Conservation (phyloP, 2,113 vertebrate species). For the Telmatochromis sp. region DNA sequence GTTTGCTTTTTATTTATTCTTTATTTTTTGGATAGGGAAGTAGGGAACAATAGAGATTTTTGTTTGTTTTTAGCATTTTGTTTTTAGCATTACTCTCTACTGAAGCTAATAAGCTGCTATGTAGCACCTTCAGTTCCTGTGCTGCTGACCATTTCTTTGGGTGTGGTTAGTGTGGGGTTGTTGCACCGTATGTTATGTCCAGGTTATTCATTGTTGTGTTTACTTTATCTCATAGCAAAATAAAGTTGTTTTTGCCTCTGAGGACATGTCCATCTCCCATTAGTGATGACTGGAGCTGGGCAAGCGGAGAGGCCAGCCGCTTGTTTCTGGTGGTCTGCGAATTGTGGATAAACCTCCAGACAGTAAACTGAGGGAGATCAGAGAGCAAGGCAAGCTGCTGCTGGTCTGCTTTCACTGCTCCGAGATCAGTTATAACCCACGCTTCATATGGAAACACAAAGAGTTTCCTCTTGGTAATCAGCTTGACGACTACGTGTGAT, state of each 20-base stretch:
- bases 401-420: not conserved
- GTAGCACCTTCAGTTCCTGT: not conserved
- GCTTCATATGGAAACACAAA: not conserved
- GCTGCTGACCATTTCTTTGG: not conserved
- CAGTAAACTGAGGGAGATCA: not conserved
- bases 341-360: not conserved
- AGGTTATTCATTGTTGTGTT: not conserved
- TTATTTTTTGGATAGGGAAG: not conserved
- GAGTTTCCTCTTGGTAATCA: not conserved
- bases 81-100: not conserved
- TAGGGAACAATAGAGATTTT: fast-evolving
- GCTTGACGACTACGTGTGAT: not conserved
- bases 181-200: not conserved
- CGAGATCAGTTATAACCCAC: not conserved
- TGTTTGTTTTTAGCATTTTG: not conserved
- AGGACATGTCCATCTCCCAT: not conserved
- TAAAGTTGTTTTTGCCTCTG: not conserved
- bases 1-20: not conserved
- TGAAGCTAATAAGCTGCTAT: not conserved
- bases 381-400: not conserved
- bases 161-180: not conserved
- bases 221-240: not conserved
- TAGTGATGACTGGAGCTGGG: not conserved
- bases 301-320: not conserved
- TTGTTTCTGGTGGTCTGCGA: not conserved